Percentiles rank a stretch among this genome's conserved stretches.
Evolutionary conservation across 1,140 invertebrate species (phyloP).

Genomic region (Leucophenga varia): DNA sequence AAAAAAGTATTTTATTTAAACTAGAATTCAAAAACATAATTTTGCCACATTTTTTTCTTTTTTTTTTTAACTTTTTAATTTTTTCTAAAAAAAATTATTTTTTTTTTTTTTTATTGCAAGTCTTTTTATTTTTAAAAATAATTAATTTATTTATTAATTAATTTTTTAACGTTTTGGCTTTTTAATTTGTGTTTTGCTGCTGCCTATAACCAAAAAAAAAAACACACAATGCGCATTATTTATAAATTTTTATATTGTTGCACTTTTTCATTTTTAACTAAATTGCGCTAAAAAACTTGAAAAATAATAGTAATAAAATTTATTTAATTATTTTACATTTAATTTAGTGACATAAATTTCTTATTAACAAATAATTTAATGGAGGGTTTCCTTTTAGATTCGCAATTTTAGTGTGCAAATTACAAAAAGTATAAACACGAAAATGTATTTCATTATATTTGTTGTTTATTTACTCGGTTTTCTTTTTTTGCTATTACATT

Average conservation of each 20-base stretch:
- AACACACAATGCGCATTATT: constrained; percentile 20
- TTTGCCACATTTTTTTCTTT: no score
- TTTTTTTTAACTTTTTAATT: no score
- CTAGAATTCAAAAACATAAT: no score
- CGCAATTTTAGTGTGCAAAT: constrained; percentile 30
- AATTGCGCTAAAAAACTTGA: constrained; percentile 47
- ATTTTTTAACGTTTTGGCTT: constrained; percentile 42
- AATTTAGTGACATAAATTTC: constrained; percentile 13
- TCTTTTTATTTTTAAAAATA: constrained; percentile 11
- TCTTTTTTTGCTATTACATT: neutral
- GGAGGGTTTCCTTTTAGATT: constrained; percentile 34
- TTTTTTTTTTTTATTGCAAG: no score
- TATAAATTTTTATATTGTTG: constrained; percentile 21
- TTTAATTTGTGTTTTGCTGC: constrained; percentile 35
- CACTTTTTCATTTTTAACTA: constrained; percentile 33
- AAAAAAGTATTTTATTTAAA: no score
- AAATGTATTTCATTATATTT: constrained; percentile 29
- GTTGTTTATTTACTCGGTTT: neutral
- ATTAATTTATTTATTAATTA: constrained; percentile 27
- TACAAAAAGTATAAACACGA: constrained; percentile 40
- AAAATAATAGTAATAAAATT: no score
- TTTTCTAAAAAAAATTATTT: no score
- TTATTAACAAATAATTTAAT: constrained; percentile 26
- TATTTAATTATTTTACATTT: constrained; percentile 20
- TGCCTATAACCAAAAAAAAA: no score